Conservation (phyloP, 2,888 invertebrate genomes). For the Xanthia togata region DNA sequence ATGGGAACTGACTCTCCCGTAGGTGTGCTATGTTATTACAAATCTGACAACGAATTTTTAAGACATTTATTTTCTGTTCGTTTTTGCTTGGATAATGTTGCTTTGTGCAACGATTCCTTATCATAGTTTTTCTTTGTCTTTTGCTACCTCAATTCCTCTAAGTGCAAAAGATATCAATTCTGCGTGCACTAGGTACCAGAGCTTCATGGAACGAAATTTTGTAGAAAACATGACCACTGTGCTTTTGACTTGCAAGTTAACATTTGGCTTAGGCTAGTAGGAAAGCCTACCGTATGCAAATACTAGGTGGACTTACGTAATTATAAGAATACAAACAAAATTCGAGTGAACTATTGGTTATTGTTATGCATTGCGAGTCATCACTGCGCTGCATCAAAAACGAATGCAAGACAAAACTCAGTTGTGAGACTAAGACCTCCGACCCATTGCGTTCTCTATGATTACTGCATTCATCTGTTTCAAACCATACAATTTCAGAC, state of each 20-base stretch:
- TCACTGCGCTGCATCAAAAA: not conserved
- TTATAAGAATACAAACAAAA: not conserved
- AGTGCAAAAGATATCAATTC: not conserved
- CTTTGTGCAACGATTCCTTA: constrained; percentile 18
- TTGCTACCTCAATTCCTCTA: not conserved
- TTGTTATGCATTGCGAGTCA: not conserved
- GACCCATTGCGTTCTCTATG: constrained; percentile 22
- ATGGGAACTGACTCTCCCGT: constrained; percentile 65
- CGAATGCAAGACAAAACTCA: constrained; percentile 5
- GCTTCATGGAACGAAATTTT: not conserved
- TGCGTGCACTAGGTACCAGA: not conserved
- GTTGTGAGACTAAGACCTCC: constrained; percentile 29
- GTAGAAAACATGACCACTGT: not conserved
- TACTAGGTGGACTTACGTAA: not conserved
- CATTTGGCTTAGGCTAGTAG: not conserved
- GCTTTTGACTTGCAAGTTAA: not conserved
- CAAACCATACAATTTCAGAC: constrained; percentile 38
- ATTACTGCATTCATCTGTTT: constrained; percentile 49
- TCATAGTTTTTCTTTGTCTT: not conserved
- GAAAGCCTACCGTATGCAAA: not conserved
- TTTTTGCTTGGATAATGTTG: constrained; percentile 14
- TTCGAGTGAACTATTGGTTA: not conserved
- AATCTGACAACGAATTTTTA: constrained; percentile 59
- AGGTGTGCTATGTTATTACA: constrained; percentile 44
- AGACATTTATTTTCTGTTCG: constrained; percentile 47